Base-by-base conservation (phyloP, 2,797 vertebrate genomes). In the Avahi laniger region DNA sequence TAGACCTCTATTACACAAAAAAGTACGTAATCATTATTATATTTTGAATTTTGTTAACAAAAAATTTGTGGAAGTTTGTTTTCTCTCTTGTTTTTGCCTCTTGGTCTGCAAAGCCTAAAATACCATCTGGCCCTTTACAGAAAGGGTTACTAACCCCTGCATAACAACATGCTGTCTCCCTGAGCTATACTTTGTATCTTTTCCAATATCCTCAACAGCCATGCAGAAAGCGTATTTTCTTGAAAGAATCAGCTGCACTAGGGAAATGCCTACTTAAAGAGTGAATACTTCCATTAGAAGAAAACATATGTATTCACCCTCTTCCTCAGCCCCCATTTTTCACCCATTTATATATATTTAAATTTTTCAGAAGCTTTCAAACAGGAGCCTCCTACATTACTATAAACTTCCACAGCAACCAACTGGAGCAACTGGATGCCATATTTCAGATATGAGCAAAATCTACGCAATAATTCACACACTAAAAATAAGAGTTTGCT, bases 21-120 rank as follows among this genome's bases (percentile, higher is more conserved):
- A 54, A 54, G 35, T 79, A 67, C n/a, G 92, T 17, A 75, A 80
- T 59, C 65, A 46, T 48, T 67, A 54, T 65, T 67, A n/a, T 67
- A 89, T 90, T 89, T 94, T 95, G 3, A 95, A 78, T 83, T 52
- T 41, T 61, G 7, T 83, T 69, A 91, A 76, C 82, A 89, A 85
- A 87, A 26, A 90, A 20, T 83, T 46, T 87, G 33, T 87, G 20
- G 5, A 82, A 65, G 30, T 67, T 92, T 93, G 46, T 48, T 82
- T 93, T 91, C 59, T 92, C 41, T 88, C 59, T 93, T 78, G n/a
- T n/a, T 93, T 94, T 91, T 93, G 28, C 50, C 69, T 83, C 83
- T 59, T 57, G 89, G 22, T 73, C 54, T 54, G 63, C 81, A 94
- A 83, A 96, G n/a, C 33, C 61, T 89, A 75, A 92, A 94, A 46